A percentile compares a stretch with the other conserved stretches of the same genome.
Conservation (phyloP, 2,888 invertebrate genomes). For the Lithodes maja region DNA sequence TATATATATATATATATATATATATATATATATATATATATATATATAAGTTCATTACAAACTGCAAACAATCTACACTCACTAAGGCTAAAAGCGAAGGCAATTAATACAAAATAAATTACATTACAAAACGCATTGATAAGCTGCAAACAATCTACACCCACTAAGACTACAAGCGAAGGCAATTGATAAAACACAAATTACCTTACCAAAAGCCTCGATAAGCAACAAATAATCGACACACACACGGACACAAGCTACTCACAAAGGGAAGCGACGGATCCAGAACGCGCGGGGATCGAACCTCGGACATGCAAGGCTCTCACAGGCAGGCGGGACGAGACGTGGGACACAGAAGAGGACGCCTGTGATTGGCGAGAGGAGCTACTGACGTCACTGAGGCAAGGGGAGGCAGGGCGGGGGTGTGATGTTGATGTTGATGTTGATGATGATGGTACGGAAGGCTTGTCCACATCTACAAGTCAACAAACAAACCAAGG, state of each 20-base stretch:
- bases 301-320: conserved; percentile 38
- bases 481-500: conserved; percentile 1
- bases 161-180: no score
- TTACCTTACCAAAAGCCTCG: no score
- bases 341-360: conserved; percentile 35
- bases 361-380: conserved; percentile 53
- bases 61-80: no score
- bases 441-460: conserved; percentile 2
- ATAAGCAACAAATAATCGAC: no score
- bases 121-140: no score
- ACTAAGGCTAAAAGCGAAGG: no score
- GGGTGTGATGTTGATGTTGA: background rate
- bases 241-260: background rate
- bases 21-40: no score
- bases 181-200: no score
- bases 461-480: conserved; percentile 52
- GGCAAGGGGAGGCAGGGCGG: conserved; percentile 37
- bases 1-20: no score
- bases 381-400: conserved; percentile 54
- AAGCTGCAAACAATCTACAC: no score
- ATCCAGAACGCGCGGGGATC: conserved; percentile 27
- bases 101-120: no score
- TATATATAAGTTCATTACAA: no score
- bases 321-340: conserved; percentile 46
- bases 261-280: conserved; percentile 46